Conservation (phyloP, 1,140 invertebrate genomes). For the Bathynomus jamesi region DNA sequence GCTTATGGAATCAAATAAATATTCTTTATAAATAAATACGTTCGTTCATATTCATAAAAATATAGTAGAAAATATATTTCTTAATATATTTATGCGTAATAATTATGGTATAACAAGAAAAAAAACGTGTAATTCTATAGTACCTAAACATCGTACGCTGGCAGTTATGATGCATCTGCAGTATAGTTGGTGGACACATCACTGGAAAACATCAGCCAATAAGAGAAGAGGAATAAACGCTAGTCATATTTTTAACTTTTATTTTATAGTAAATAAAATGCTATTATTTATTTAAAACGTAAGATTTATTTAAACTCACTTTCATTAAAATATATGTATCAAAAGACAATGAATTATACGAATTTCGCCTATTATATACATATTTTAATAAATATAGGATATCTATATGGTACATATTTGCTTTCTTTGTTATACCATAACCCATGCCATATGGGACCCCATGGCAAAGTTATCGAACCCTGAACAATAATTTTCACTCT, state of each 20-base stretch:
- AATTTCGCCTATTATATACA: neutral
- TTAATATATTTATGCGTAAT: neutral
- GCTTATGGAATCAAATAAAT: neutral
- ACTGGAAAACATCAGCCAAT: neutral
- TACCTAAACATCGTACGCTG: neutral
- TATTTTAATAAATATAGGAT: neutral
- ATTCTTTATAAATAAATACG: neutral
- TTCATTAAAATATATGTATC: neutral
- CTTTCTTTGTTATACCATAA: neutral
- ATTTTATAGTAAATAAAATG: neutral
- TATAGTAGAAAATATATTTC: neutral
- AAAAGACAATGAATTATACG: no score
- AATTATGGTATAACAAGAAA: neutral
- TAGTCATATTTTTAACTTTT: neutral
- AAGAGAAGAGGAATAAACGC: neutral
- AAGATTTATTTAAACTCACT: neutral
- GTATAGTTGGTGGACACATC: neutral
- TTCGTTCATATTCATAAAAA: neutral
- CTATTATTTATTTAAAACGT: neutral
- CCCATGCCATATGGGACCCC: neutral
- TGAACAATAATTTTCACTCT: neutral
- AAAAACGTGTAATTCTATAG: neutral
- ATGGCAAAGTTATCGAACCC: neutral
- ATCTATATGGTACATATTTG: neutral
- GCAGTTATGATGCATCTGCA: neutral